phyloP scores from a whole-genome alignment of 2,113 vertebrate species.

The Gymnobelideus leadbeateri region DNA sequence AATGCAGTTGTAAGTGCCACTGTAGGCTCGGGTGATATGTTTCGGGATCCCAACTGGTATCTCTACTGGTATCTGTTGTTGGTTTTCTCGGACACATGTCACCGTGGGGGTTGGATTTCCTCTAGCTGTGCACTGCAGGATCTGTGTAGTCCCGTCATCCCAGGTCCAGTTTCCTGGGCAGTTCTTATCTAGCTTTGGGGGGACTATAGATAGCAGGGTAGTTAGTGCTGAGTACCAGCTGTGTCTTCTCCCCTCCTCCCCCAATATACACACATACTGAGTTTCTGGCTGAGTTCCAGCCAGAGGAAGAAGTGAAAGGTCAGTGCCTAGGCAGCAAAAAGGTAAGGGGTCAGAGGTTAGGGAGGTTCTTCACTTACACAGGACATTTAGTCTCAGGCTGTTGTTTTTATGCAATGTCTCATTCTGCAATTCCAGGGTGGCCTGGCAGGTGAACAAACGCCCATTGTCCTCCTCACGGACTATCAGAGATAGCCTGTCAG shows the following conservation, averaged over 20 bases:
- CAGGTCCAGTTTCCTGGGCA: constrained; percentile 62
- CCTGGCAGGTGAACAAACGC: constrained; percentile 51
- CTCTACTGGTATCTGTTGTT: neutral
- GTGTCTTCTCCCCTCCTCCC: neutral
- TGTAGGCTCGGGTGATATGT: neutral
- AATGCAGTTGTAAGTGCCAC: constrained; percentile 57
- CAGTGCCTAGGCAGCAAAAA: neutral
- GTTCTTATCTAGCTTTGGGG: constrained; percentile 52
- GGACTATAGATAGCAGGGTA: constrained; percentile 65
- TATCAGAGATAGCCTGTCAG: rapidly evolving
- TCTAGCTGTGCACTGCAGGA: constrained; percentile 52
- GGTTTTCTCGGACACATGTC: constrained; percentile 41
- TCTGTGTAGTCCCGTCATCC: constrained; percentile 56
- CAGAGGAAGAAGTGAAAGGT: neutral
- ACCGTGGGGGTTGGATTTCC: constrained; percentile 72
- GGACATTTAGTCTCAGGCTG: neutral
- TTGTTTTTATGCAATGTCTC: neutral
- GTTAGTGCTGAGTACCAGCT: neutral
- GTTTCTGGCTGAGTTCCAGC: too few species aligned
- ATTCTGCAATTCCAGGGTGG: neutral
- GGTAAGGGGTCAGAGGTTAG: neutral
- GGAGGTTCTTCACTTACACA: constrained; percentile 68
- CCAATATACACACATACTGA: neutral
- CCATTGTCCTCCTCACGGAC: rapidly evolving
- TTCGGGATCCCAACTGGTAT: neutral